Percentiles rank a stretch among this genome's conserved stretches.
phyloP scores from a whole-genome alignment of 2,888 invertebrate genomes.

The Elmis aenea region DNA sequence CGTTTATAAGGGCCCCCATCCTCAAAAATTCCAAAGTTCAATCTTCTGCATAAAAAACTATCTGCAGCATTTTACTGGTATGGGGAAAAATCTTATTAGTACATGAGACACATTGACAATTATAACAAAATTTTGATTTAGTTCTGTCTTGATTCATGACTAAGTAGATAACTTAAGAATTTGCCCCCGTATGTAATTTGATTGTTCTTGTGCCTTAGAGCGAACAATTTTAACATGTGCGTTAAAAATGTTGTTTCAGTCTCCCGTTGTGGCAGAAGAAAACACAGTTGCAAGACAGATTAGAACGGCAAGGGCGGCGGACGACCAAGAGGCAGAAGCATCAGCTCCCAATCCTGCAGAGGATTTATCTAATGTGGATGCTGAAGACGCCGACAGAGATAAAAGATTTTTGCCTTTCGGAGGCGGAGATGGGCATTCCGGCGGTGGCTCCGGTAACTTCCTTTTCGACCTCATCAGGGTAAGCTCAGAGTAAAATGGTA shows the following conservation, averaged over 20 bases:
- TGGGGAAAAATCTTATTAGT: too few species aligned
- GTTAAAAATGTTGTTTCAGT: too few species aligned
- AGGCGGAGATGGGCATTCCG: slow-evolving; percentile 46
- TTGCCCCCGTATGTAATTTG: too few species aligned
- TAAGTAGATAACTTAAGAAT: too few species aligned
- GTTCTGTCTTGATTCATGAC: too few species aligned
- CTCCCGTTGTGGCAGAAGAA: slow-evolving; percentile 17
- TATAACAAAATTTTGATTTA: too few species aligned
- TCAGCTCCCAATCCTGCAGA: slow-evolving; percentile 65
- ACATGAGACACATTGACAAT: too few species aligned
- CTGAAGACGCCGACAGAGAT: slow-evolving; percentile 73
- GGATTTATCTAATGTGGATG: slow-evolving; percentile 66
- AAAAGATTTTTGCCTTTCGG: slow-evolving; percentile 74
- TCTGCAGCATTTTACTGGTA: too few species aligned
- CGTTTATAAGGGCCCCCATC: too few species aligned
- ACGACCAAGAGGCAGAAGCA: slow-evolving; percentile 40
- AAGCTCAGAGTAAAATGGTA: too few species aligned
- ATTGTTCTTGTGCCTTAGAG: not conserved
- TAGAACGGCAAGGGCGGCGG: slow-evolving; percentile 37
- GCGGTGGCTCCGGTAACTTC: slow-evolving; percentile 64
- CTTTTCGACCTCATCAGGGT: slow-evolving; percentile 85
- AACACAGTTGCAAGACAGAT: slow-evolving; percentile 36
- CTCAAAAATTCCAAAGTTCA: too few species aligned
- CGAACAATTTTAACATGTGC: not conserved
- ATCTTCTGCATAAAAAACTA: too few species aligned